These are phyloP conservation scores for Hypocryptadius cinnamomeus DNA, from an alignment of 2,113 vertebrate species.

Conservation along the genomic window DNA sequence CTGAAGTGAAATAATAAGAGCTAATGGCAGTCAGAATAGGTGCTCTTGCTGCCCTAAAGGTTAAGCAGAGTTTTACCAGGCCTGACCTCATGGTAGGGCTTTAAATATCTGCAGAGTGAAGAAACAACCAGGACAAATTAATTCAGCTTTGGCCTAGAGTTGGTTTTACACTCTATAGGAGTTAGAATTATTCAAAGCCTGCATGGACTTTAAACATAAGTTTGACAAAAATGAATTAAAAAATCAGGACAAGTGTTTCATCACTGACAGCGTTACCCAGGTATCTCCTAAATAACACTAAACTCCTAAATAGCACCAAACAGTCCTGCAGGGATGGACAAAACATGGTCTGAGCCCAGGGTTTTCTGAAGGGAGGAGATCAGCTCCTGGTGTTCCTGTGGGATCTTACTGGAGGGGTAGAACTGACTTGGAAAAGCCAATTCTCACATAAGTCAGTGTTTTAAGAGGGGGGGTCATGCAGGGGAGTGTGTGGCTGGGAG, in stretches of 20 bases:
- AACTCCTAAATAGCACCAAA: neutral
- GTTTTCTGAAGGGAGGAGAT: neutral
- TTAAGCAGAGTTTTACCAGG: neutral
- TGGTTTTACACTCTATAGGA: neutral
- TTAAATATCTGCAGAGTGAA: neutral
- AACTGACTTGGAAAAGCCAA: neutral
- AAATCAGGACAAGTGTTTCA: neutral
- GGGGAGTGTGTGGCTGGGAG: neutral
- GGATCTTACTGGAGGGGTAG: neutral
- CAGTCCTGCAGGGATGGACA: neutral
- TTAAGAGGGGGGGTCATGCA: accelerated
- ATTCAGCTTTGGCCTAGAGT: neutral
- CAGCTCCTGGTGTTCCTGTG: neutral
- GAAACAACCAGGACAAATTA: neutral
- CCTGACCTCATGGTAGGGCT: neutral
- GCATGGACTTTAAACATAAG: neutral
- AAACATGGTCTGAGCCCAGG: neutral
- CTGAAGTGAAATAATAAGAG: neutral
- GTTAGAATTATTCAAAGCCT: neutral
- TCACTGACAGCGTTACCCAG: neutral
- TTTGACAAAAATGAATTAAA: neutral
- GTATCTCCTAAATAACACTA: neutral
- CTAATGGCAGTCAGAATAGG: neutral
- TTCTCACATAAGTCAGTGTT: accelerated
- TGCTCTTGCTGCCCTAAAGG: neutral